Evolutionary conservation across 2,888 invertebrate species (phyloP).

Genomic region (Pristionchus fissidentatus): DNA sequence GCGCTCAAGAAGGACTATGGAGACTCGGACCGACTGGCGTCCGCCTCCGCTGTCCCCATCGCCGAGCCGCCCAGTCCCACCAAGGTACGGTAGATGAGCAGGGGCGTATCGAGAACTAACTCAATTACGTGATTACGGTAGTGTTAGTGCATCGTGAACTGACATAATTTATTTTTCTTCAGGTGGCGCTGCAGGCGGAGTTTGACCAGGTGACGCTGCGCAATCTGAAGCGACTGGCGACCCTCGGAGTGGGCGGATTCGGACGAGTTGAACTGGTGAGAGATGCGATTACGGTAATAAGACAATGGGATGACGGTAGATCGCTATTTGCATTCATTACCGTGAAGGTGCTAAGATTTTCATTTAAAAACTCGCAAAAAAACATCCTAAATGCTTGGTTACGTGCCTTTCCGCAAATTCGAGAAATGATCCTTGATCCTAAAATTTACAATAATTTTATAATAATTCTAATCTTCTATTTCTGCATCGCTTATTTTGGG

Average conservation of each 20-base stretch:
- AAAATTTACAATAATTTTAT: too few relatives aligned
- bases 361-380: too few relatives aligned
- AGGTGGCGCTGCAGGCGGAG: slow-evolving; percentile 74
- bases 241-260: slow-evolving; percentile 92
- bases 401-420: too few relatives aligned
- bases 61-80: slow-evolving; percentile 64
- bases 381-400: too few relatives aligned
- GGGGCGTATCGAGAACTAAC: not conserved
- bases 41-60: slow-evolving; percentile 54
- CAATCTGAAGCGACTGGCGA: slow-evolving; percentile 87
- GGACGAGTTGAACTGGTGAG: slow-evolving; percentile 83
- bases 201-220: slow-evolving; percentile 83
- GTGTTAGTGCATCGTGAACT: not conserved
- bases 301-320: too few relatives aligned
- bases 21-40: slow-evolving; percentile 77
- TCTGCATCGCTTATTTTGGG: too few relatives aligned
- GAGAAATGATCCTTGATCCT: too few relatives aligned
- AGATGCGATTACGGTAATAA: not conserved
- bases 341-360: too few relatives aligned
- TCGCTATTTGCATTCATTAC: too few relatives aligned
- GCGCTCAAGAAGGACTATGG: slow-evolving; percentile 85
- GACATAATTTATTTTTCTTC: not conserved
- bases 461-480: not conserved
- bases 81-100: slow-evolving; percentile 45
- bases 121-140: not conserved